Evolutionary conservation across 2,888 invertebrate species (phyloP).

Genomic region (Macaria liturata): DNA sequence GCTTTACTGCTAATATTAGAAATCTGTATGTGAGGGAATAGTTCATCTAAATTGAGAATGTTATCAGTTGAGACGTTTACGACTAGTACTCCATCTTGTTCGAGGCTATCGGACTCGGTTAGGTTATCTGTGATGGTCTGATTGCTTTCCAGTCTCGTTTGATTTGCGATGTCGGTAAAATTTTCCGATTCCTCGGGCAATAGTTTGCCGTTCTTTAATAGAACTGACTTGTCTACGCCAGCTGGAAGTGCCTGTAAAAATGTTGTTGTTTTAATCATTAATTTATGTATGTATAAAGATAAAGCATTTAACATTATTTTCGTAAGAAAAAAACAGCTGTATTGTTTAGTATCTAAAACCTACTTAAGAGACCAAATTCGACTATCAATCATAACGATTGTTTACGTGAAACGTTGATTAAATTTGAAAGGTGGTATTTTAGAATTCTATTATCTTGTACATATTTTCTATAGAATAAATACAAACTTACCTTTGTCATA

Average conservation of each 20-base stretch:
- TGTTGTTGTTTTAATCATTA: not conserved
- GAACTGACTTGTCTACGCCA: conserved; percentile 68
- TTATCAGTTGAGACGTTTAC: conserved; percentile 76
- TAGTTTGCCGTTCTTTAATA: conserved; percentile 73
- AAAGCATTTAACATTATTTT: too few relatives aligned
- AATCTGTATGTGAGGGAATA: conserved; percentile 68
- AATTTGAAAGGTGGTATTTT: too few relatives aligned
- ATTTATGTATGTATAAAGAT: too few relatives aligned
- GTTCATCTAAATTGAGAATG: conserved; percentile 73
- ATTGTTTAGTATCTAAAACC: too few relatives aligned
- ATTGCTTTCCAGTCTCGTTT: conserved; percentile 55
- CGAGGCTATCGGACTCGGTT: conserved; percentile 75
- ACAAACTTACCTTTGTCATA: conserved; percentile 62
- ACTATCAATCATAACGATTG: too few relatives aligned
- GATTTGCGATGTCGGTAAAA: conserved; percentile 45
- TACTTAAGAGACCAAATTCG: too few relatives aligned
- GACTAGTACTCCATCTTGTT: conserved; percentile 77
- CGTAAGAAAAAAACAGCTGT: too few relatives aligned
- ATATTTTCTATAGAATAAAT: too few relatives aligned
- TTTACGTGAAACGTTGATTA: too few relatives aligned
- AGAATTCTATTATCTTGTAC: too few relatives aligned
- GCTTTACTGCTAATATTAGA: conserved; percentile 68
- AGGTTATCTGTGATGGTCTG: conserved; percentile 66
- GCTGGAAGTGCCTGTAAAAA: conserved; percentile 63
- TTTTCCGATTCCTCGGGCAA: conserved; percentile 65